phyloP scores from a whole-genome alignment of 2,113 vertebrate genomes.

The Microcebus murinus region DNA sequence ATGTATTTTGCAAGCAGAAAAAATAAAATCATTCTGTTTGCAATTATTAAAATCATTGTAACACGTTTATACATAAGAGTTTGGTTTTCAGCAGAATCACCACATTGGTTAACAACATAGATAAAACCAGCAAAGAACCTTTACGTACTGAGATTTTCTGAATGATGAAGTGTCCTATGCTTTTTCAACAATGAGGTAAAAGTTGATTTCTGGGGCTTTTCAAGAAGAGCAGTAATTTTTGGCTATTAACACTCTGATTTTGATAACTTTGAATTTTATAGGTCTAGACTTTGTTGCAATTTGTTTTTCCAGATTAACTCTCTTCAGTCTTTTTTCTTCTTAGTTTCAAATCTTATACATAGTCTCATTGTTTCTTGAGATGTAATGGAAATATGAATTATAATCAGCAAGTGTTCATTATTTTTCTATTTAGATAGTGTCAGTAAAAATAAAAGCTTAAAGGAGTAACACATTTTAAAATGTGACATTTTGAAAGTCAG shows the following conservation, averaged over 20 bases:
- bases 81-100: neutral
- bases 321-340: conserved; percentile 17
- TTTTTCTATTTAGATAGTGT: conserved; percentile 3
- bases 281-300: neutral
- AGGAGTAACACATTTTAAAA: neutral
- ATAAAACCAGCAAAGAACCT: neutral
- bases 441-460: conserved; percentile 28
- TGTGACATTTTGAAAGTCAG: neutral
- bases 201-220: neutral
- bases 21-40: neutral
- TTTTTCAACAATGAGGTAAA: neutral
- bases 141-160: neutral
- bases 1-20: conserved; percentile 10
- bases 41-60: neutral
- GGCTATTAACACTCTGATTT: neutral
- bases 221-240: neutral
- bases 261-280: conserved; percentile 2
- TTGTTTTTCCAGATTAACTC: neutral
- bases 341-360: neutral
- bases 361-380: neutral
- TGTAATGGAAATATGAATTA: neutral
- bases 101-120: neutral
- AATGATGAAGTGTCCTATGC: neutral
- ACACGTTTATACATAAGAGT: neutral
- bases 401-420: neutral